A percentile compares a stretch with the other conserved stretches of the same genome.
phyloP scores from a whole-genome alignment of 2,888 invertebrate species.

The Orthosia gracilis region DNA sequence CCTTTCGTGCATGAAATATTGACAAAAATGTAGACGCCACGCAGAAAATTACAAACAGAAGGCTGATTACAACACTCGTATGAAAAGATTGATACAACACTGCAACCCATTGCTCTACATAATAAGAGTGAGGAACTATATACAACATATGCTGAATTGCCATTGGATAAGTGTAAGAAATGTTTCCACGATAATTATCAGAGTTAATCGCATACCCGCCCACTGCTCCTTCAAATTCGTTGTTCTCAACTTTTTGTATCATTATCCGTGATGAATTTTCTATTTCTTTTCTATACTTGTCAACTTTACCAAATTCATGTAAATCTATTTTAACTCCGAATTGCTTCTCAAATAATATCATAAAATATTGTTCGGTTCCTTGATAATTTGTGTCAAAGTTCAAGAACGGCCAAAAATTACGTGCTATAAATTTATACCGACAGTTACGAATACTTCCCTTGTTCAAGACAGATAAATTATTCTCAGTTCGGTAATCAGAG shows the following conservation, averaged over 20 bases:
- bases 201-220: constrained; percentile 38
- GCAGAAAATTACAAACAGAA: constrained; percentile 64
- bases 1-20: constrained; percentile 64
- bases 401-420: constrained; percentile 69
- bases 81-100: constrained; percentile 35
- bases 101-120: constrained; percentile 57
- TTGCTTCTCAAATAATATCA: constrained; percentile 64
- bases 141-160: constrained; percentile 48
- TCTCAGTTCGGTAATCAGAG: constrained; percentile 31
- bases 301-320: constrained; percentile 56
- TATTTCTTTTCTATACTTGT: constrained; percentile 66
- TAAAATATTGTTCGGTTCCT: constrained; percentile 67
- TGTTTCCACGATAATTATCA: constrained; percentile 13
- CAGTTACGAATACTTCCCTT: constrained; percentile 50
- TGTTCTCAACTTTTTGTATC: constrained; percentile 60
- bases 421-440: constrained; percentile 64
- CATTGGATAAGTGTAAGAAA: constrained; percentile 65
- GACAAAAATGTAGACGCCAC: constrained; percentile 52
- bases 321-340: constrained; percentile 64
- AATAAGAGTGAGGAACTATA: constrained; percentile 53
- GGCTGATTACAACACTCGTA: constrained; percentile 23
- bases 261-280: constrained; percentile 60
- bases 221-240: constrained; percentile 69
- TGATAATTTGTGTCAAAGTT: constrained; percentile 58
- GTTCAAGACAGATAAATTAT: neutral